Percentiles rank a stretch among this genome's conserved stretches.
Evolutionary conservation across 2,888 invertebrate species (phyloP).

Genomic region (Dryomyza anilis): DNA sequence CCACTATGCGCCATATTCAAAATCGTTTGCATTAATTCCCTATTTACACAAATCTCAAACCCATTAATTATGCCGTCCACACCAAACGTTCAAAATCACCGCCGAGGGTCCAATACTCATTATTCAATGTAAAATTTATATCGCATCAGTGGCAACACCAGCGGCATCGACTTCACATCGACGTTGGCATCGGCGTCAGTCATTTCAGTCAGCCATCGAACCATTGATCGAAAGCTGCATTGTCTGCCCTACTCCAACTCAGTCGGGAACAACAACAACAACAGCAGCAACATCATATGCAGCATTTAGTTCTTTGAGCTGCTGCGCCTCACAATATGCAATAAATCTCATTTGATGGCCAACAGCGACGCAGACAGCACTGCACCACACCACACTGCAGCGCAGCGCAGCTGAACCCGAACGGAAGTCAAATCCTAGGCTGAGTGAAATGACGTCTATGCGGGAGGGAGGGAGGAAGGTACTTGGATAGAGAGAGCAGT

Average conservation of each 20-base stretch:
- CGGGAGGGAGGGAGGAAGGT: too few relatives aligned
- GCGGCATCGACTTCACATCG: too few relatives aligned
- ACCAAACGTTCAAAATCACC: neutral
- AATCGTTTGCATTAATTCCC: slow-evolving; percentile 18
- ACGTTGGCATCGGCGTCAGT: neutral
- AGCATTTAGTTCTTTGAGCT: slow-evolving; percentile 25
- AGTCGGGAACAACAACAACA: neutral
- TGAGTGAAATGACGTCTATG: neutral
- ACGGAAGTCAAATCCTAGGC: neutral
- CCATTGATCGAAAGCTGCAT: neutral
- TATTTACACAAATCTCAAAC: slow-evolving; percentile 21
- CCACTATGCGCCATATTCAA: slow-evolving; percentile 8
- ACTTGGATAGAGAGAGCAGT: too few relatives aligned
- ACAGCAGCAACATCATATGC: slow-evolving; percentile 1
- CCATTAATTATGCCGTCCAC: slow-evolving; percentile 14
- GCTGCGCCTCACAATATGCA: slow-evolving; percentile 24
- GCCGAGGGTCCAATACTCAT: slow-evolving; percentile 12
- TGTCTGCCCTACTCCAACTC: neutral
- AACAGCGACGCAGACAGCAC: too few relatives aligned
- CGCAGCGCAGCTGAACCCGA: slow-evolving; percentile 19
- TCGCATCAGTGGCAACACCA: slow-evolving; percentile 22
- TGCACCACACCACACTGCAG: too few relatives aligned
- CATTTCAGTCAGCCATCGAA: slow-evolving; percentile 9
- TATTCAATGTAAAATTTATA: slow-evolving; percentile 24
- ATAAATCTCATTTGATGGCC: slow-evolving; percentile 25